These are phyloP conservation scores for Tympanuchus pallidicinctus DNA, from an alignment of 2,113 vertebrate species.

Conservation along the genomic window DNA sequence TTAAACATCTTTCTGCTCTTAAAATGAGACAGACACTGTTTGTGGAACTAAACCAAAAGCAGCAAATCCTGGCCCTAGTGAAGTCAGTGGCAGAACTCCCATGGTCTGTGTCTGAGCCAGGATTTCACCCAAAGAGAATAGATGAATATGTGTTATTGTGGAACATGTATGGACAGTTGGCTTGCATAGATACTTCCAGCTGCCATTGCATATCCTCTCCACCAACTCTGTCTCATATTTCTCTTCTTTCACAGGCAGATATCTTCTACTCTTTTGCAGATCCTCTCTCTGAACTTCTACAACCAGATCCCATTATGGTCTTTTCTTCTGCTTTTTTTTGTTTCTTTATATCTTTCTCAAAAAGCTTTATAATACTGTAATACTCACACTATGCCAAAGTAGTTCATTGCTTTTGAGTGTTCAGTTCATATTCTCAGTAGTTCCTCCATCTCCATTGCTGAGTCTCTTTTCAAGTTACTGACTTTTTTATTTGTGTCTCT, in stretches of 20 bases:
- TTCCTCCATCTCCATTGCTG: neutral
- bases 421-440: neutral
- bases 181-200: neutral
- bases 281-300: neutral
- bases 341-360: neutral
- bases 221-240: neutral
- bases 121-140: neutral
- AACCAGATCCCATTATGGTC: fast-evolving
- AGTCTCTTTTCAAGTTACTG: neutral
- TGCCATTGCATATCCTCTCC: neutral
- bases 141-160: constrained; percentile 1
- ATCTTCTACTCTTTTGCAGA: neutral
- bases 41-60: constrained; percentile 5
- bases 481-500: neutral
- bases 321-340: neutral
- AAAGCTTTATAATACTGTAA: neutral
- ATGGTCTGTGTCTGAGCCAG: neutral
- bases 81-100: neutral
- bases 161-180: neutral
- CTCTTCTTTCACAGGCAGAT: neutral
- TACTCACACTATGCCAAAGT: neutral
- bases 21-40: neutral
- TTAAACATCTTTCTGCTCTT: neutral
- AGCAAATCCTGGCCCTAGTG: neutral
- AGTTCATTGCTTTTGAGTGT: neutral